Evolutionary conservation across 2,113 vertebrate genomes (phyloP), one percentile per base, ranked within the genome.

Genomic region (Reinhardtius hippoglossoides): DNA sequence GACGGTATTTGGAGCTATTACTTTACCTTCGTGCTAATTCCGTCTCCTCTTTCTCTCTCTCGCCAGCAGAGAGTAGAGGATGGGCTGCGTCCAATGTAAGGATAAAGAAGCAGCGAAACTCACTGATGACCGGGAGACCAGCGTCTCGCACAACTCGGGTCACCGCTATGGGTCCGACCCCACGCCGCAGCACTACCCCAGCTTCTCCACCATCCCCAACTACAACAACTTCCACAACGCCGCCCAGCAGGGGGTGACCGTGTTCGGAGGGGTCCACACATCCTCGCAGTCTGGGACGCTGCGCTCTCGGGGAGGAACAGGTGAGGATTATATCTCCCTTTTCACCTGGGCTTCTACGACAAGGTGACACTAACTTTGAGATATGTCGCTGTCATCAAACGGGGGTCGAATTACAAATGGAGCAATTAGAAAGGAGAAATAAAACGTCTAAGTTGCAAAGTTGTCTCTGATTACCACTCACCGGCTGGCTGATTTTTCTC

Each of bases 51-150:
- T 42, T 67, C 59, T 71, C 76, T 81, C 54, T 68, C n/a, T 91
- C 81, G 50, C 58, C 50, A 72, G 4, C 92, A 99, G 97, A 97
- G 93, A 94, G 95, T 96, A 97, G 97, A 99, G 97, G 96, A 99
- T 99, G 98, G 98, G 98, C 97, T 99, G 98, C 96, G 98, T 99
- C 96, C 98, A 99, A 99, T 99, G 98, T 94, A 99, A 99, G 97
- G 98, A 99, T 92, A 99, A 99, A 96, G 98, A 99, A 95, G 96
- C 97, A 96, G 96, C 97, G 74, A 99, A 99, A 97, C 96, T 98
- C 92, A 98, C 97, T 2, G 98, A 98, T 3, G 97, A 99, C 90
- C 94, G 97, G 86, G 97, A 98, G 83, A 96, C 97, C 89, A 97
- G 97, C 89, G 94, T 98, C 92, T 95, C 96, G 50, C 98, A 98